phyloP scores from a whole-genome alignment of 2,113 vertebrate species.

The Oreochromis niloticus region DNA sequence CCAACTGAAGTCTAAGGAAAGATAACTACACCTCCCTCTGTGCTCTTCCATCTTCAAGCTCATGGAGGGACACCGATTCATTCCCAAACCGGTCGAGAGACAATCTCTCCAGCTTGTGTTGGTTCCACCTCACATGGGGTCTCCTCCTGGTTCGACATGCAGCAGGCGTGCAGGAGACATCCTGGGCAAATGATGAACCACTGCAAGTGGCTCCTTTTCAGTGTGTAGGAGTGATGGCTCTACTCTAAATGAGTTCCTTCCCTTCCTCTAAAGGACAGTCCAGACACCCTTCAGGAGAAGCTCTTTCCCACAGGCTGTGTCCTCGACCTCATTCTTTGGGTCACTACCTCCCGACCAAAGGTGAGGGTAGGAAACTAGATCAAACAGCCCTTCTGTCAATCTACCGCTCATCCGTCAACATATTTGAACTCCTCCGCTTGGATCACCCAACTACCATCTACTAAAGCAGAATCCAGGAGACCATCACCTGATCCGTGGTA shows the following conservation, averaged over 20 bases:
- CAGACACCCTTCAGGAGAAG: background rate
- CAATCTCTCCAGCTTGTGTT: background rate
- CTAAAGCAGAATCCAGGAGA: background rate
- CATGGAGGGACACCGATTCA: fast-evolving
- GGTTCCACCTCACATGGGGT: background rate
- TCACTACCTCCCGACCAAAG: background rate
- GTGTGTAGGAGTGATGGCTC: background rate
- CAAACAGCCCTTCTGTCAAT: background rate
- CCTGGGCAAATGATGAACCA: background rate
- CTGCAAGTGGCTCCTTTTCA: fast-evolving
- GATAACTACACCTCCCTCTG: background rate
- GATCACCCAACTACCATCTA: background rate
- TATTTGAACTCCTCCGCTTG: background rate
- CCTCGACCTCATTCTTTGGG: fast-evolving
- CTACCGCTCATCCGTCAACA: background rate
- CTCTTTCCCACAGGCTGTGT: background rate
- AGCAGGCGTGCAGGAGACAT: background rate
- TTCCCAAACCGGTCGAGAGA: background rate
- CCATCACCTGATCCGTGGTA: conserved; percentile 27
- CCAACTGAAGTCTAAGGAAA: background rate
- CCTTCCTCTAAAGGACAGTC: background rate
- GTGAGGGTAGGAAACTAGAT: background rate
- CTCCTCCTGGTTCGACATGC: background rate
- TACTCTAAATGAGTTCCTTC: background rate
- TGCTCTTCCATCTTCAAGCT: background rate